These are phyloP conservation scores for Druceiella hillmani DNA, from an alignment of 2,888 invertebrate species.

Conservation along the genomic window DNA sequence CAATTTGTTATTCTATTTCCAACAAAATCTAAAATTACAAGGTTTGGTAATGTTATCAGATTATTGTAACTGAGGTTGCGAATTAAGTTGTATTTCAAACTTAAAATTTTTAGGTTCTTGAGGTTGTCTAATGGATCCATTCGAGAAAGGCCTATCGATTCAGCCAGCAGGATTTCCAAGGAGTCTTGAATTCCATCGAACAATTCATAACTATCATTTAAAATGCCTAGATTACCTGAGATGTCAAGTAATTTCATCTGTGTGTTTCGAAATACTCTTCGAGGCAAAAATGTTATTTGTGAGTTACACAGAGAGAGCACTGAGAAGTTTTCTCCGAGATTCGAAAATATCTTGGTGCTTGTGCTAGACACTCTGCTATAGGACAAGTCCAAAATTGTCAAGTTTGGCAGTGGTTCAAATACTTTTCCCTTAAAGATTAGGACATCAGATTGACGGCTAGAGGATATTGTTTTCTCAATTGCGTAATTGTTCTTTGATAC, in stretches of 20 bases:
- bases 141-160: constrained; percentile 35
- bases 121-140: constrained; percentile 37
- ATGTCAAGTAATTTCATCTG: constrained; percentile 47
- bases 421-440: constrained; percentile 19
- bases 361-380: constrained; percentile 32
- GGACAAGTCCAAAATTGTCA: constrained; percentile 38
- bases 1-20: constrained; percentile 53
- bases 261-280: constrained; percentile 37
- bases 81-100: constrained; percentile 50
- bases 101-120: constrained; percentile 38
- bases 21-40: constrained; percentile 47
- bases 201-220: constrained; percentile 30
- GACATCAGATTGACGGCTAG: not conserved
- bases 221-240: constrained; percentile 47
- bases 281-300: constrained; percentile 33
- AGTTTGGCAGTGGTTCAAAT: constrained; percentile 30
- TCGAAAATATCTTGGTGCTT: constrained; percentile 31
- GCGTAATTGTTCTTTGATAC: constrained; percentile 20
- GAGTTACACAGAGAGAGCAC: constrained; percentile 44
- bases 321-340: constrained; percentile 30
- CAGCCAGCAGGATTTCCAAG: constrained; percentile 42
- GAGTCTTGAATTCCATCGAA: constrained; percentile 40
- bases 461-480: constrained; percentile 28
- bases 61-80: constrained; percentile 28
- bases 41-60: constrained; percentile 32